Evolutionary conservation across 2,113 vertebrate species (phyloP).

Genomic region (Oxyura jamaicensis): DNA sequence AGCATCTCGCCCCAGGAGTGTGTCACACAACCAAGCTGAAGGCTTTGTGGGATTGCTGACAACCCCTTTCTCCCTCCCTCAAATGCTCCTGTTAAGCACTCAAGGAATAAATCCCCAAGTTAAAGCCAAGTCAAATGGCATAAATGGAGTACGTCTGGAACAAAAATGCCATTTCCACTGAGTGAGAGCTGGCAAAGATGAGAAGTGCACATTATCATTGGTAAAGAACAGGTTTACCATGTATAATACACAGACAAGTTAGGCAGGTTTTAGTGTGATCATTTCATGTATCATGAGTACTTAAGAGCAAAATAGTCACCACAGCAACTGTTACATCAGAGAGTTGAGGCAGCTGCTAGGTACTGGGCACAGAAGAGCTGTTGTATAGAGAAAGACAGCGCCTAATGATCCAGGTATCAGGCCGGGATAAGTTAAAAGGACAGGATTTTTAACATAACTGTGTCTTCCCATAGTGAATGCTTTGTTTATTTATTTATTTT

Average conservation of each 20-base stretch:
- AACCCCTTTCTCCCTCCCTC: conserved; percentile 37
- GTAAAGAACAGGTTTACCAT: background rate
- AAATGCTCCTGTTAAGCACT: background rate
- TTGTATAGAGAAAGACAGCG: background rate
- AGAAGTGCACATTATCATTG: background rate
- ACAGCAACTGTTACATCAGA: background rate
- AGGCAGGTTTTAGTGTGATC: conserved; percentile 19
- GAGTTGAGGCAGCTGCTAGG: background rate
- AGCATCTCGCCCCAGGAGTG: background rate
- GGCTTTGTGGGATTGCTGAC: conserved; percentile 19
- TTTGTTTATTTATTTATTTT: background rate
- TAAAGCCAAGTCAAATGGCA: conserved; percentile 28
- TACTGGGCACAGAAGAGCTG: background rate
- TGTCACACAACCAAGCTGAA: conserved; percentile 29
- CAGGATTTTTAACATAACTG: background rate
- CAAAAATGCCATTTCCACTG: background rate
- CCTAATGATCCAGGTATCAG: background rate
- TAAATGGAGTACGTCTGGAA: background rate
- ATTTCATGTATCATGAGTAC: background rate
- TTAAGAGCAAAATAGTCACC: conserved; percentile 29
- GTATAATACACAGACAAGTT: conserved; percentile 12
- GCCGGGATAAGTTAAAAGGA: background rate
- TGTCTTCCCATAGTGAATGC: background rate
- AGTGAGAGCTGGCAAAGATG: background rate
- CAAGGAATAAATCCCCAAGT: background rate